These are phyloP conservation scores for Montipora cactus DNA, from an alignment of 64 coral and sea anemone species.

Conservation along the genomic window DNA sequence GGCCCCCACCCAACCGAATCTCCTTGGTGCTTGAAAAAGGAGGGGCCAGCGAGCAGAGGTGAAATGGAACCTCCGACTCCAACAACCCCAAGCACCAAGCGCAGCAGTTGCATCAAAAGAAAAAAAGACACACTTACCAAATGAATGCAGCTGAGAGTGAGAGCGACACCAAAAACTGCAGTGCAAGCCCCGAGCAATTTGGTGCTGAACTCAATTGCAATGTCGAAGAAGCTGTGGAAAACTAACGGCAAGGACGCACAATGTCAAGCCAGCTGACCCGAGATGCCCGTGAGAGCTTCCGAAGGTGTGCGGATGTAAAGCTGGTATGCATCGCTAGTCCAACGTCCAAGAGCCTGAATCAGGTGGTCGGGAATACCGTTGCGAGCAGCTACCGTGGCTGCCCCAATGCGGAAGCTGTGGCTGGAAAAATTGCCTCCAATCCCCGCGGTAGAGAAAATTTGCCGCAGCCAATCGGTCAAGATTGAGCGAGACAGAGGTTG, in stretches of 20 bases:
- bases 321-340: no score
- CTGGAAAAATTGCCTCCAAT: not conserved
- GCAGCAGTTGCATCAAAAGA: not conserved
- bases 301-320: no score
- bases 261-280: no score
- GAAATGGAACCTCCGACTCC: constrained; percentile 17
- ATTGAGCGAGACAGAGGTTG: constrained; percentile 17
- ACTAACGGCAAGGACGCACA: no score
- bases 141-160: not conserved
- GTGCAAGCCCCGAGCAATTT: not conserved
- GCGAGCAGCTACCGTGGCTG: no score
- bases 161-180: constrained; percentile 4
- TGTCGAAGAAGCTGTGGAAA: no score
- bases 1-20: not conserved
- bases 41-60: not conserved
- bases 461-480: constrained; percentile 25
- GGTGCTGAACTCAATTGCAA: no score
- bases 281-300: no score
- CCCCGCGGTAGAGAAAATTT: not conserved
- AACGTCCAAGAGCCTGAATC: no score
- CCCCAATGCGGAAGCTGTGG: no score
- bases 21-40: constrained; percentile 17
- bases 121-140: not conserved
- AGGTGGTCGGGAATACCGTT: no score
- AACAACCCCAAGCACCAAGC: constrained; percentile 25